phyloP scores from a whole-genome alignment of 1,140 invertebrate species.

The Cyclargus thomasi region DNA sequence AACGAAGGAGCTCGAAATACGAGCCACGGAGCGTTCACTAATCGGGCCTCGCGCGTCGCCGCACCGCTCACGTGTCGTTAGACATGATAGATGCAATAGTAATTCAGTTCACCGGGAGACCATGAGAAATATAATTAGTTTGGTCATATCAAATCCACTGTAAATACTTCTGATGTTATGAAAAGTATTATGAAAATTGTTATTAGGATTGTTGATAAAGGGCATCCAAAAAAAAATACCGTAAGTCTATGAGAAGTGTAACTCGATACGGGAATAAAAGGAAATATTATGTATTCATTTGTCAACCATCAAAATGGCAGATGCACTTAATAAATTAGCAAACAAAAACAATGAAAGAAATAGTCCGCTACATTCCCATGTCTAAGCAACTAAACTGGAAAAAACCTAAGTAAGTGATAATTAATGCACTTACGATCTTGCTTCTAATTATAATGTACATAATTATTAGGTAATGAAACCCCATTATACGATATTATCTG shows the following conservation, averaged over 20 bases:
- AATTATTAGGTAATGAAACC: slow-evolving; percentile 9
- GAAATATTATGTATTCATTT: background rate
- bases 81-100: slow-evolving; percentile 3
- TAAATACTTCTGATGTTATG: background rate
- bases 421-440: slow-evolving; percentile 8
- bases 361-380: background rate
- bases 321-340: slow-evolving; percentile 1
- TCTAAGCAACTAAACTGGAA: background rate
- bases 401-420: slow-evolving; percentile 1
- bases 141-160: background rate
- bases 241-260: background rate
- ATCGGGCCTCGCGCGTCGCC: slow-evolving; percentile 39
- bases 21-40: slow-evolving; percentile 38
- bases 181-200: background rate
- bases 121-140: slow-evolving; percentile 3
- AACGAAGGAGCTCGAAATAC: slow-evolving; percentile 31
- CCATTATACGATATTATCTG: slow-evolving; percentile 13
- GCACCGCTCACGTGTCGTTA: slow-evolving; percentile 16
- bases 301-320: background rate
- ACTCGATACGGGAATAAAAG: background rate
- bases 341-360: background rate
- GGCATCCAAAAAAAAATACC: background rate
- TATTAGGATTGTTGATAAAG: too few species aligned
- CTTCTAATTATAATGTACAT: slow-evolving; percentile 5
- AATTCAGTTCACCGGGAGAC: background rate